Percentiles rank a stretch among this genome's conserved stretches.
These are phyloP conservation scores for honey bee (Apis mellifera) DNA, from an alignment of 1,140 invertebrate genomes.

Conservation along the genomic window Amel_HAv3.1 CM009945.2:4822501-4823000, in stretches of 20 bases:
- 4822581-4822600: not conserved
- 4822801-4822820: not conserved
- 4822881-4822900: not conserved
- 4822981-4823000: conserved; percentile 11
- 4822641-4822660: not conserved
- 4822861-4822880: not conserved
- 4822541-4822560: too few relatives aligned
- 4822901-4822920: not conserved
- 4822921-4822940: too few relatives aligned
- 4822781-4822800: not conserved
- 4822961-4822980: conserved; percentile 41
- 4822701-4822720: not conserved
- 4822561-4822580: too few relatives aligned
- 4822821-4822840: not conserved
- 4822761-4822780: not conserved
- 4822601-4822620: not conserved
- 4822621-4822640: not conserved
- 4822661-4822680: not conserved
- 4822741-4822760: not conserved
- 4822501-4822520: not conserved
- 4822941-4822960: not conserved
- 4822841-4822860: not conserved
- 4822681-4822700: not conserved
- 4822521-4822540: not conserved
- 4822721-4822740: not conserved